Percentiles rank a stretch among this genome's conserved stretches.
These are phyloP conservation scores for Sicus ferrugineus DNA, from an alignment of 2,888 invertebrate genomes.

Conservation along the genomic window DNA sequence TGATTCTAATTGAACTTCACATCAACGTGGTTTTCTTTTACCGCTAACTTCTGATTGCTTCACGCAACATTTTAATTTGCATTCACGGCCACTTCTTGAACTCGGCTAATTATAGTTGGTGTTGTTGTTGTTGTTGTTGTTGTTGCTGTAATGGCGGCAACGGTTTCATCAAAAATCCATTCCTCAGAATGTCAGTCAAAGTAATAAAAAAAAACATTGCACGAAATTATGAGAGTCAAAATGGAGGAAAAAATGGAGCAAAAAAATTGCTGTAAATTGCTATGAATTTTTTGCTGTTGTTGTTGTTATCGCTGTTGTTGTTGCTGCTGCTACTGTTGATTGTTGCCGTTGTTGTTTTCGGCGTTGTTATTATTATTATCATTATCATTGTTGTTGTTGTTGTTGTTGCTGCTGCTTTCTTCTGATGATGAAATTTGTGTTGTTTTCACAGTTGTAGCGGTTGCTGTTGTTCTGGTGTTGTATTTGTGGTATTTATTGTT, in stretches of 20 bases:
- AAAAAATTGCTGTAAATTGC: not conserved
- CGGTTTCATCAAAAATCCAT: not conserved
- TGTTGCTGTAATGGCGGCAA: not conserved
- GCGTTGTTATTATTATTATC: too few relatives aligned
- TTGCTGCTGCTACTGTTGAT: not conserved
- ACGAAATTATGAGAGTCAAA: not conserved
- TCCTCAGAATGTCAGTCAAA: not conserved
- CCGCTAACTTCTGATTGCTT: not conserved
- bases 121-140: not conserved
- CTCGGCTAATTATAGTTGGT: not conserved
- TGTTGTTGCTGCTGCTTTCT: too few relatives aligned
- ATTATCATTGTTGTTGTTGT: too few relatives aligned
- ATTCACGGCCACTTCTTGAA: not conserved
- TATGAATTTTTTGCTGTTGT: not conserved
- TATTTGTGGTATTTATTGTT: too few relatives aligned
- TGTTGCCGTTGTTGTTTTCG: too few relatives aligned
- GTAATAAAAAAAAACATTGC: not conserved
- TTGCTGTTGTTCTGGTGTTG: too few relatives aligned
- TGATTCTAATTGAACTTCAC: not conserved
- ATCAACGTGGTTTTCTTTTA: not conserved
- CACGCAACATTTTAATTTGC: not conserved
- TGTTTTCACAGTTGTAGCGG: too few relatives aligned
- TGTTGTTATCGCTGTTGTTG: not conserved
- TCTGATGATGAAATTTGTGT: too few relatives aligned
- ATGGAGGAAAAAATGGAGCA: not conserved